These are phyloP conservation scores for Paedocypris micromegethes DNA, from an alignment of 2,797 vertebrate genomes.

Conservation along the genomic window DNA sequence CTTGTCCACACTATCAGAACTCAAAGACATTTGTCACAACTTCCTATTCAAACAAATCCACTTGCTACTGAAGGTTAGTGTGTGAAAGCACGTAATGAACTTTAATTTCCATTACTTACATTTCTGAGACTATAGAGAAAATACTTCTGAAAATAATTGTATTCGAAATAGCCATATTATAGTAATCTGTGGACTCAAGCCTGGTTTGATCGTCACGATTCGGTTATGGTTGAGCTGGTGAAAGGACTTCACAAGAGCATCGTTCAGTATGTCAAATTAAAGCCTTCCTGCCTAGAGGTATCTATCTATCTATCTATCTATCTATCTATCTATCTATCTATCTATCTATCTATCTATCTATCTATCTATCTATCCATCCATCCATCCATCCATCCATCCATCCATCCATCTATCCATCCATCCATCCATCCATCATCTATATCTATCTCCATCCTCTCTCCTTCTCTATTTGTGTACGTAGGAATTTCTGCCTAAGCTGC, in stretches of 20 bases:
- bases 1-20: constrained; percentile 55
- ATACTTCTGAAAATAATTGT: not conserved
- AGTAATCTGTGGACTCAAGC: constrained; percentile 51
- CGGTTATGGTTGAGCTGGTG: constrained; percentile 51
- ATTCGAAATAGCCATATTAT: constrained; percentile 48
- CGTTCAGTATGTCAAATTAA: constrained; percentile 46
- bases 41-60: constrained; percentile 67
- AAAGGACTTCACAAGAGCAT: constrained; percentile 46
- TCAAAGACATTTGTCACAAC: constrained; percentile 64
- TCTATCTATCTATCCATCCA: too few relatives aligned
- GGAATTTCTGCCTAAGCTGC: constrained; percentile 68
- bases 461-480: constrained; percentile 45
- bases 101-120: not conserved
- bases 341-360: too few relatives aligned
- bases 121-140: too few relatives aligned
- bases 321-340: too few relatives aligned
- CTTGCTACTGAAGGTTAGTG: constrained; percentile 63
- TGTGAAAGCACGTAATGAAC: not conserved
- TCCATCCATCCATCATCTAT: too few relatives aligned
- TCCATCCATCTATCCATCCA: not conserved
- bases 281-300: constrained; percentile 52
- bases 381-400: not conserved
- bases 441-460: too few relatives aligned
- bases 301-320: not conserved
- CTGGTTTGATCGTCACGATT: constrained; percentile 54